These are phyloP conservation scores for Acrocephalus arundinaceus DNA, from an alignment of 2,113 vertebrate genomes.

Conservation along the genomic window DNA sequence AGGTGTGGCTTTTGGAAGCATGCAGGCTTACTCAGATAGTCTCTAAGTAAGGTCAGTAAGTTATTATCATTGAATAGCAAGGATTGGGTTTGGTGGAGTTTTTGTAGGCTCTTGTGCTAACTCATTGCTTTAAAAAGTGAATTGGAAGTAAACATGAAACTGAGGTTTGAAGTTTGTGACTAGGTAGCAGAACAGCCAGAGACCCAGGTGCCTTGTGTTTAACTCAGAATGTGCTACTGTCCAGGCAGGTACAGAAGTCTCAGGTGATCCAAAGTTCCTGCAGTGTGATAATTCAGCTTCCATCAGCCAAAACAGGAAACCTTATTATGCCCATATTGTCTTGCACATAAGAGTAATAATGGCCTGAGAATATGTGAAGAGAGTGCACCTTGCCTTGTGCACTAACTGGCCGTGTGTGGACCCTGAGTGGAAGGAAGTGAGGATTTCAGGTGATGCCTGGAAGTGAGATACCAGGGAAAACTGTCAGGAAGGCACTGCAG, in stretches of 20 bases:
- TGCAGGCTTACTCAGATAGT: not conserved
- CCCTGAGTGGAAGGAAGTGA: not conserved
- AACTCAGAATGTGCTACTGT: not conserved
- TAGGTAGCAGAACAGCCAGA: not conserved
- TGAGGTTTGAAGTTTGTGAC: not conserved
- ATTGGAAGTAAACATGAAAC: not conserved
- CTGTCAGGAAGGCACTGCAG: not conserved
- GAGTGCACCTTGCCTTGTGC: not conserved
- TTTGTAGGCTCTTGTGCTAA: not conserved
- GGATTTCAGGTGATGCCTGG: not conserved
- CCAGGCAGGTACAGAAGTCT: not conserved
- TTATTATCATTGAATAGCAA: not conserved
- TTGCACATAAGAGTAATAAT: not conserved
- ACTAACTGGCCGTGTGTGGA: not conserved
- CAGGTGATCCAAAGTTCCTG: not conserved
- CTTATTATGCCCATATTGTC: no score
- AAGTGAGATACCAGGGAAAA: not conserved
- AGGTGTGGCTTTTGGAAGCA: not conserved
- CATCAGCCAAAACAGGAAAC: not conserved
- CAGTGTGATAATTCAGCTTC: not conserved
- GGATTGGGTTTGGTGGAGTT: not conserved
- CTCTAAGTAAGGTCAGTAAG: not conserved
- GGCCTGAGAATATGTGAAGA: not conserved
- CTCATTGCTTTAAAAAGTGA: not conserved
- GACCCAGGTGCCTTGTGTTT: not conserved